Conservation (phyloP, 1,140 invertebrate genomes). For the Gryon sp. region DNA sequence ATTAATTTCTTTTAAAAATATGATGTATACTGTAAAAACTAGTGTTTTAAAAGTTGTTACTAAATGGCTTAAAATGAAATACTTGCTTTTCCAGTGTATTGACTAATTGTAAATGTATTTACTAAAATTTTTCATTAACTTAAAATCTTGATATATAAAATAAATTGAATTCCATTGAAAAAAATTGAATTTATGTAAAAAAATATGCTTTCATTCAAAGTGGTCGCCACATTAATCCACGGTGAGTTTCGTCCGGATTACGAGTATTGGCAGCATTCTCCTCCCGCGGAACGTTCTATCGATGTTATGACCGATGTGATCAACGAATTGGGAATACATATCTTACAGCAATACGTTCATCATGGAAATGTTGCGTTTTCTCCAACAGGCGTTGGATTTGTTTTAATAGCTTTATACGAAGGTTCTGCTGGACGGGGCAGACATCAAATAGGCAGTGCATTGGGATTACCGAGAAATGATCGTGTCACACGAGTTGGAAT, state of each 20-base stretch:
- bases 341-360: conserved; percentile 81
- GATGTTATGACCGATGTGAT: conserved; percentile 89
- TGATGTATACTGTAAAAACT: too few species aligned
- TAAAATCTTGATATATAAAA: too few species aligned
- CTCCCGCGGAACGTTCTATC: conserved; percentile 78
- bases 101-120: too few species aligned
- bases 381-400: conserved; percentile 87
- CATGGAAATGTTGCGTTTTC: conserved; percentile 92
- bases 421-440: conserved; percentile 85
- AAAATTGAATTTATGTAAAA: too few species aligned
- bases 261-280: conserved; percentile 63
- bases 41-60: too few species aligned
- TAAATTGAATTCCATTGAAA: too few species aligned
- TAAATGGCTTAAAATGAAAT: too few species aligned
- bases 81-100: too few species aligned
- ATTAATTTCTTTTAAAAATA: too few species aligned
- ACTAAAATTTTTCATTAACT: too few species aligned
- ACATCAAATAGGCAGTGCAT: conserved; percentile 84
- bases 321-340: conserved; percentile 85
- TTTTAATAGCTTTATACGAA: conserved; percentile 87
- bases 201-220: too few species aligned
- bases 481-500: conserved; percentile 87
- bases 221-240: too few species aligned
- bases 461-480: conserved; percentile 85
- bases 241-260: conserved; percentile 63